Conservation (phyloP, 2,888 invertebrate species). For the Yponomeuta plumbellus region DNA sequence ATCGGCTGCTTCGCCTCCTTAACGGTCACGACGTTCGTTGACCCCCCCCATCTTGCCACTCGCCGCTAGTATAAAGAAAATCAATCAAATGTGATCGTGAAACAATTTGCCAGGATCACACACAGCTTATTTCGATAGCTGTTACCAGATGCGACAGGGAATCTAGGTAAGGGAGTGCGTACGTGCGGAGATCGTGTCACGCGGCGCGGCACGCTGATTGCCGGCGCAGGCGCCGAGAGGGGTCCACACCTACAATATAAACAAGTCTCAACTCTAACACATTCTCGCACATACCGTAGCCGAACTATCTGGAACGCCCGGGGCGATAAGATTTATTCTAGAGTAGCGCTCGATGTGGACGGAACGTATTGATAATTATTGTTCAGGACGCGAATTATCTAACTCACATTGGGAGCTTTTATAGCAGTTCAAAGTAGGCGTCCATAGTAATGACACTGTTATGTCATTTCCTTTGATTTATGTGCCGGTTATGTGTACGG, state of each 20-base stretch:
- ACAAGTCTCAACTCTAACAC: neutral
- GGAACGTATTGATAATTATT: neutral
- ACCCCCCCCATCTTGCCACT: conserved; percentile 3
- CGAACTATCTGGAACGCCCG: neutral
- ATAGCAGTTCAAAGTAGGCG: neutral
- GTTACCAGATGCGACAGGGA: too few relatives aligned
- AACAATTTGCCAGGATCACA: neutral
- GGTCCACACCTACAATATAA: neutral
- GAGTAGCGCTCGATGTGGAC: neutral
- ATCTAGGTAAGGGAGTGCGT: neutral
- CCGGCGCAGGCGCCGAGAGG: neutral
- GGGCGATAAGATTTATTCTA: neutral
- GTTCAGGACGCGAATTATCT: neutral
- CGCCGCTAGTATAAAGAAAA: neutral
- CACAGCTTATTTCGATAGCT: neutral
- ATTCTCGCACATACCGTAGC: neutral
- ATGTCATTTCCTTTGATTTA: neutral
- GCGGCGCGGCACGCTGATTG: neutral
- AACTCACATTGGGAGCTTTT: neutral
- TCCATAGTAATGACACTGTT: neutral
- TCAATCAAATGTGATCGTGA: neutral
- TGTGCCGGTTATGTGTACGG: neutral
- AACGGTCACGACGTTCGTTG: conserved; percentile 9
- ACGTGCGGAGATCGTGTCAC: neutral
- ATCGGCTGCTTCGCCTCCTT: conserved; percentile 32